A percentile compares a stretch with the other conserved stretches of the same genome.
Conservation (phyloP, 2,113 vertebrate species). For the Perca fluviatilis region DNA sequence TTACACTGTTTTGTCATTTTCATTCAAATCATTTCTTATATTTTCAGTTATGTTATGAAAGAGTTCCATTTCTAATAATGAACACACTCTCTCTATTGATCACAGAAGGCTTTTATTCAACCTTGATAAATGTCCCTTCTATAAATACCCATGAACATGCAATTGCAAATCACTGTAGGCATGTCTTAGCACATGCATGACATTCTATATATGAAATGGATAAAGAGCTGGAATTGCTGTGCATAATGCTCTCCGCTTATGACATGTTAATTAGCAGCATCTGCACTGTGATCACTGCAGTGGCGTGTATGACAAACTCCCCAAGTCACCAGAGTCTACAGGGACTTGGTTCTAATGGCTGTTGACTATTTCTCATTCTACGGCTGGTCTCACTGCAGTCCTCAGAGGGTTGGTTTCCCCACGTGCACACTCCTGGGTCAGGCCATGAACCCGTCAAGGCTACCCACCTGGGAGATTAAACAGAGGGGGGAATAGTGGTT, state of each 20-base stretch:
- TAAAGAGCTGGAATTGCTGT: conserved; percentile 28
- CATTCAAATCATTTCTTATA: background rate
- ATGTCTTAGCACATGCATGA: conserved; percentile 28
- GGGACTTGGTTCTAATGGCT: conserved; percentile 32
- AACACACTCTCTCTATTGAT: background rate
- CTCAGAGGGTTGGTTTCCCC: conserved; percentile 9
- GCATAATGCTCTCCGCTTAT: conserved; percentile 26
- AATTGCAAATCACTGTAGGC: background rate
- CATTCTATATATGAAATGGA: conserved; percentile 5
- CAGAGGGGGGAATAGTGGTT: background rate
- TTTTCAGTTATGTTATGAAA: background rate
- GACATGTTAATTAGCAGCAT: conserved; percentile 51
- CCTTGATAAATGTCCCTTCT: conserved; percentile 26
- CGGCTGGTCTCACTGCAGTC: conserved; percentile 4
- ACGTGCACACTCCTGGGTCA: conserved; percentile 2
- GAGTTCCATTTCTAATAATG: background rate
- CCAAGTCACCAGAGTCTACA: conserved; percentile 25
- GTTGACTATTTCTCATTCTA: conserved; percentile 36
- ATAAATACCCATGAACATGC: conserved; percentile 41
- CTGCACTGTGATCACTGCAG: conserved; percentile 7
- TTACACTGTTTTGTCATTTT: background rate
- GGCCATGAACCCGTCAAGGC: conserved; percentile 19
- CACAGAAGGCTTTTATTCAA: conserved; percentile 14
- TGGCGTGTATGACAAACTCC: conserved; percentile 21
- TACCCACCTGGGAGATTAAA: conserved; percentile 29